Evolutionary conservation across 2,888 invertebrate species (phyloP), one percentile per base, ranked within the genome.

Genomic region (Sympetrum striolatum): DNA sequence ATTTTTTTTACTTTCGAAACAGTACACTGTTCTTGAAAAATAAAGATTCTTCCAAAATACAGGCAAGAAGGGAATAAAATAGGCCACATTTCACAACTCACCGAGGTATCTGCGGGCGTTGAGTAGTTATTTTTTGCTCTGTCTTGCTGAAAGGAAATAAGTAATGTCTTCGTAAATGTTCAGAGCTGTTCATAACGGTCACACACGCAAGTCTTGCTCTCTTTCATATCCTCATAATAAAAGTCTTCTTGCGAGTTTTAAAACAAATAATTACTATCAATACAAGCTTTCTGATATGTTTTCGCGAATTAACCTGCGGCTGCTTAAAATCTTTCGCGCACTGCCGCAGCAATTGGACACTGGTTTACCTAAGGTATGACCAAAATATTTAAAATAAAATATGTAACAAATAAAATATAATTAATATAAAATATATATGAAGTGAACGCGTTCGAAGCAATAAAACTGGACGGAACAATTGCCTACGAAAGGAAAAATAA

Each of bases 11-110:
- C 58, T 58, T 86, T 37, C 53, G 31, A 73, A 73, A 37, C 22
- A 35, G 64, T 58, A 22, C 82, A 82, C 39, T 80, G 15, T 80
- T 80, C 80, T 80, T 80, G 80, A 80, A 80, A 80, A 18, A 80
- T 37, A 80, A 80, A 37, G 53, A 86, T 37, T 60, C 86, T 86
- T 82, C 86, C 37, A 86, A 60, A 86, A 82, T 60, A 86, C 86
- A 86, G 86, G 86, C 60, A 86, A 37, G 58, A 39, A 37, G 58
- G 86, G 60, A 86, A 86, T 86, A 60, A 86, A 86, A 86, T 86
- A 86, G 86, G 60, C 86, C 86, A 86, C 86, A 22, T 86, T 86
- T 86, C 86, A 86, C 86, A 86, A 86, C 86, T 86, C 86, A 86
- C 86, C 86, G 86, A 86, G 86, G 86, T 86, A 86, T 86, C 86